Evolutionary conservation across 2,113 vertebrate genomes (phyloP), one percentile per base, ranked within the genome.

Genomic region (Anseranas semipalmata): DNA sequence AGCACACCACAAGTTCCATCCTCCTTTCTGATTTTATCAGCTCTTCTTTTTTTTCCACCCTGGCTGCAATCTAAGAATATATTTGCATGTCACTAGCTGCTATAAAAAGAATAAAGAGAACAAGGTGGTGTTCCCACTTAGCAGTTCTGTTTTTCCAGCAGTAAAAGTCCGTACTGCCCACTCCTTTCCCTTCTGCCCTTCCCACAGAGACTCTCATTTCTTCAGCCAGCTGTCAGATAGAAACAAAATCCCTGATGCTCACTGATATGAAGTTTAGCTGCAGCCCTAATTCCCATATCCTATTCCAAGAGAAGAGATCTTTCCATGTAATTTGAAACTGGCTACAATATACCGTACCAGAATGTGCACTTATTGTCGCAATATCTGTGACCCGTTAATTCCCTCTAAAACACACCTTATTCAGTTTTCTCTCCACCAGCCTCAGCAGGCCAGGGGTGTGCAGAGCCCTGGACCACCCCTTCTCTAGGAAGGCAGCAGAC

Each of bases 11-110:
- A 97, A 87, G 95, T 96, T 96, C 95, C 89, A 96, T 96, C 95
- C 96, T 96, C 96, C 94, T 85, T 79, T 95, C 84, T 87, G 94
- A 70, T 94, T 63, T 89, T 94, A 94, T 89, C 93, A 66, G 22
- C 10, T 25, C 22, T 59, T 45, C 25, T 73, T 85, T 95, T 50
- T 73, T 96, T 96, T 96, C 95, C 96, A 93, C 81, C 66, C n/a
- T 91, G 93, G 89, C 78, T 76, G 95, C 94, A 97, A 96, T 97
- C 96, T 96, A 96, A 97, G 96, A 96, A 97, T 62, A 77, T 15
- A 62, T 94, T 91, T 94, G 66, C 56, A 82, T 96, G 81, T 75
- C 84, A 72, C 82, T 72, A 96, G 88, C 1, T 24, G 66, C 50
- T 96, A 91, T 60, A 91, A 93, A 94, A 91, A 70, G 84, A 89